phyloP scores from a whole-genome alignment of 2,888 invertebrate genomes.

The Campopleginae sp. region DNA sequence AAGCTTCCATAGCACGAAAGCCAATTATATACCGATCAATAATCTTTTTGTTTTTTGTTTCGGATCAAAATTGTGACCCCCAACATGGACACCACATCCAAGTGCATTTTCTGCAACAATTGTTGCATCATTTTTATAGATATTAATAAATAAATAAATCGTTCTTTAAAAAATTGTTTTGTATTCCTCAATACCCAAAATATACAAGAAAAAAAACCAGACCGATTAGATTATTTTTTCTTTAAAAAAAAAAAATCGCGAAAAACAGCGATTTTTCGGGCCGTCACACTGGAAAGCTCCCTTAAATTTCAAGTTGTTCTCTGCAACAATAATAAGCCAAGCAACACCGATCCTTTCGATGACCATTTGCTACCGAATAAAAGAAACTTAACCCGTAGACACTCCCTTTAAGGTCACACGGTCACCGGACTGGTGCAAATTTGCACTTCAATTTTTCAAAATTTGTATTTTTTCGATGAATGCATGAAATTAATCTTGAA shows the following conservation, averaged over 20 bases:
- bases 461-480: too few species aligned
- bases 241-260: constrained; percentile 18
- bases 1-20: constrained; percentile 37
- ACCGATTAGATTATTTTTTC: constrained; percentile 19
- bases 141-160: not conserved
- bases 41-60: constrained; percentile 39
- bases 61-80: constrained; percentile 28
- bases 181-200: not conserved
- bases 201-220: constrained; percentile 18
- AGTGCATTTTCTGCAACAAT: constrained; percentile 7
- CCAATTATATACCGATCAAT: constrained; percentile 36
- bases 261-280: constrained; percentile 22
- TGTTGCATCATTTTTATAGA: constrained; percentile 11
- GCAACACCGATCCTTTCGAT: not conserved
- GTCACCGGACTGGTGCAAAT: too few species aligned
- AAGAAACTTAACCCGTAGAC: too few species aligned
- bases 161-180: constrained; percentile 12
- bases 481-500: too few species aligned
- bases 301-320: not conserved
- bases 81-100: not conserved
- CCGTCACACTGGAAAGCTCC: constrained; percentile 37
- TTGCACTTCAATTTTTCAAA: too few species aligned
- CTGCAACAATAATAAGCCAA: not conserved
- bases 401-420: too few species aligned
- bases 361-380: not conserved